Percentiles rank a stretch among this genome's conserved stretches.
Evolutionary conservation across 2,113 vertebrate genomes (phyloP).

Genomic region (Oncorhynchus masou): DNA sequence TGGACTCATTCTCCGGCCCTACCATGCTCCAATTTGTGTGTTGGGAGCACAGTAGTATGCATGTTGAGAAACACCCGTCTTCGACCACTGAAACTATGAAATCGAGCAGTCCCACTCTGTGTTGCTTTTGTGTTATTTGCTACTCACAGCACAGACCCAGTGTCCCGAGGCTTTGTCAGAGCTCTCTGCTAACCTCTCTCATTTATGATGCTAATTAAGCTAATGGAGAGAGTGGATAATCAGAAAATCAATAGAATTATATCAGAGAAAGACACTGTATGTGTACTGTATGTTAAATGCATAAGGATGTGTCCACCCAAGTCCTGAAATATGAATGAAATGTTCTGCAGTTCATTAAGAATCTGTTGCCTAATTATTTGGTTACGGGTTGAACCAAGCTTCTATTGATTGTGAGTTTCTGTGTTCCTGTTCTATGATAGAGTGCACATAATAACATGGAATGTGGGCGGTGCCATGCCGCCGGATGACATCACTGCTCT

Average conservation of each 20-base stretch:
- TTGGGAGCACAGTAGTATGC: too few relatives aligned
- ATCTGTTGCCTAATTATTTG: neutral
- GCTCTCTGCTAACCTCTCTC: neutral
- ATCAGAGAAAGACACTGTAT: neutral
- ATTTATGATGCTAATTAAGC: neutral
- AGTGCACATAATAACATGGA: constrained; percentile 95
- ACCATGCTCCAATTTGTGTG: too few relatives aligned
- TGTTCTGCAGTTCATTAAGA: neutral
- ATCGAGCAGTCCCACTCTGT: neutral
- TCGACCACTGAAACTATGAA: too few relatives aligned
- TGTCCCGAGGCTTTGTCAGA: neutral
- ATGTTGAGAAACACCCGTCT: too few relatives aligned
- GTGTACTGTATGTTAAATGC: neutral
- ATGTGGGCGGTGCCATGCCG: constrained; percentile 90
- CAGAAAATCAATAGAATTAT: neutral
- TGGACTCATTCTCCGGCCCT: too few relatives aligned
- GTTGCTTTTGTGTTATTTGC: neutral
- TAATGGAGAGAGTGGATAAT: neutral
- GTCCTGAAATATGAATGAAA: neutral
- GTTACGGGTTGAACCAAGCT: neutral
- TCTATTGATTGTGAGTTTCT: neutral
- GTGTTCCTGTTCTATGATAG: constrained; percentile 64
- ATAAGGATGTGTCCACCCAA: too few relatives aligned
- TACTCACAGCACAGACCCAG: neutral
- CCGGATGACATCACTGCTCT: constrained; percentile 89